Conservation (phyloP, 1,140 invertebrate genomes). For the Cylas formicarius region DNA sequence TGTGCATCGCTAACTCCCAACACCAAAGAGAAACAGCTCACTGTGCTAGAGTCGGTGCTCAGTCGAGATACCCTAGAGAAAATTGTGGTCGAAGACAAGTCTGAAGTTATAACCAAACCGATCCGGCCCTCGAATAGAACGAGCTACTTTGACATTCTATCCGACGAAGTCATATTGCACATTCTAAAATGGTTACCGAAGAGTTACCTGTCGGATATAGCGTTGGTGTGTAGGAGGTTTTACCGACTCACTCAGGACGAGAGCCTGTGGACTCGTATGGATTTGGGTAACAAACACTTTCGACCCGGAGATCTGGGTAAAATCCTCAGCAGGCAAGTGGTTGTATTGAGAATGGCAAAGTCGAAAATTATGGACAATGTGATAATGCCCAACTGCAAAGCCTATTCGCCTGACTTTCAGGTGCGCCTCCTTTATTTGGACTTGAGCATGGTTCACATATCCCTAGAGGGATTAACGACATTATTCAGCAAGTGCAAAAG, state of each 20-base stretch:
- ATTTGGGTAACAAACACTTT: conserved; percentile 64
- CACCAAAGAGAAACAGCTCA: conserved; percentile 27
- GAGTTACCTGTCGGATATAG: conserved; percentile 60
- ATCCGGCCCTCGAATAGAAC: conserved; percentile 22
- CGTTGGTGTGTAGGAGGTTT: conserved; percentile 61
- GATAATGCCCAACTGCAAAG: conserved; percentile 42
- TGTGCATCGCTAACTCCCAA: conserved; percentile 28
- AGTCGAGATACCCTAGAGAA: conserved; percentile 27
- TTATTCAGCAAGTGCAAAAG: conserved; percentile 61
- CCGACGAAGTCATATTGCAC: conserved; percentile 77
- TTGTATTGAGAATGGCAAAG: conserved; percentile 62
- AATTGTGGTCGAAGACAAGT: conserved; percentile 22
- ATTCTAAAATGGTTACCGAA: conserved; percentile 79
- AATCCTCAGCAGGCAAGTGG: conserved; percentile 63
- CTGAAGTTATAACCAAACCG: conserved; percentile 21
- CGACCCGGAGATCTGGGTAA: conserved; percentile 58
- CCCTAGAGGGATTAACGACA: conserved; percentile 49
- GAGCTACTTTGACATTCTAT: conserved; percentile 54
- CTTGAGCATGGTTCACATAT: conserved; percentile 69
- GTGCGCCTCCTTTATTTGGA: conserved; percentile 72
- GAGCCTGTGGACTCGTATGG: conserved; percentile 74
- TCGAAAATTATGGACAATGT: conserved; percentile 49
- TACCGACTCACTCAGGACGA: conserved; percentile 71
- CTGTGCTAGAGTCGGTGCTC: conserved; percentile 30
- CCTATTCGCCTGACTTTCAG: conserved; percentile 35